A percentile compares a stretch with the other conserved stretches of the same genome.
phyloP scores from a whole-genome alignment of 2,113 vertebrate genomes.

The Centropus bengalensis region DNA sequence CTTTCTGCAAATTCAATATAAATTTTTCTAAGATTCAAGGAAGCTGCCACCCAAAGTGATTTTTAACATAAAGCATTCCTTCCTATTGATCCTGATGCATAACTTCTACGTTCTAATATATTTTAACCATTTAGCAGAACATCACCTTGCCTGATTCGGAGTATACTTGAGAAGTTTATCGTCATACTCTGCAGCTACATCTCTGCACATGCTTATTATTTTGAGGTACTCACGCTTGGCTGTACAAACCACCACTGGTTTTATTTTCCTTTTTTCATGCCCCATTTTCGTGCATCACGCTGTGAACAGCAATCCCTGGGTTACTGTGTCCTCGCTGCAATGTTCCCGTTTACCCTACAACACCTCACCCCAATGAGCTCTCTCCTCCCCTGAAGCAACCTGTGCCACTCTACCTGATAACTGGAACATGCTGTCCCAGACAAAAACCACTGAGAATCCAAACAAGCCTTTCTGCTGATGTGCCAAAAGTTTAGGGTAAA shows the following conservation, averaged over 20 bases:
- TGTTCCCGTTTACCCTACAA: not conserved
- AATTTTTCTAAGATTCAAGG: not conserved
- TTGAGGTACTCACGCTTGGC: not conserved
- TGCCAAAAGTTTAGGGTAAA: constrained; percentile 35
- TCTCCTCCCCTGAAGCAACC: constrained; percentile 17
- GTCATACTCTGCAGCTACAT: not conserved
- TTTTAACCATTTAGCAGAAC: not conserved
- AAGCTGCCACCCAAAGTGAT: not conserved
- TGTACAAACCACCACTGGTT: not conserved
- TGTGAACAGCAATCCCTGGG: not conserved
- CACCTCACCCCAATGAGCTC: not conserved
- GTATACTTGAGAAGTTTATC: not conserved
- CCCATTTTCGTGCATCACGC: not conserved
- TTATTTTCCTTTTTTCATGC: not conserved
- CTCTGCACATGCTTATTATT: not conserved
- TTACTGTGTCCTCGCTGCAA: not conserved
- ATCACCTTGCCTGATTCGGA: not conserved
- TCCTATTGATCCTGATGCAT: not conserved
- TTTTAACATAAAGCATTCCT: not conserved
- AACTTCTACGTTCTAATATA: not conserved
- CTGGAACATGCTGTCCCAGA: not conserved
- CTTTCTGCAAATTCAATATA: not conserved
- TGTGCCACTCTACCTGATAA: not conserved
- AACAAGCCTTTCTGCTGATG: constrained; percentile 61
- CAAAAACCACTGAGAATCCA: constrained; percentile 26